These are phyloP conservation scores for Oostethus manadensis DNA, from an alignment of 2,113 vertebrate genomes.

Conservation along the genomic window DNA sequence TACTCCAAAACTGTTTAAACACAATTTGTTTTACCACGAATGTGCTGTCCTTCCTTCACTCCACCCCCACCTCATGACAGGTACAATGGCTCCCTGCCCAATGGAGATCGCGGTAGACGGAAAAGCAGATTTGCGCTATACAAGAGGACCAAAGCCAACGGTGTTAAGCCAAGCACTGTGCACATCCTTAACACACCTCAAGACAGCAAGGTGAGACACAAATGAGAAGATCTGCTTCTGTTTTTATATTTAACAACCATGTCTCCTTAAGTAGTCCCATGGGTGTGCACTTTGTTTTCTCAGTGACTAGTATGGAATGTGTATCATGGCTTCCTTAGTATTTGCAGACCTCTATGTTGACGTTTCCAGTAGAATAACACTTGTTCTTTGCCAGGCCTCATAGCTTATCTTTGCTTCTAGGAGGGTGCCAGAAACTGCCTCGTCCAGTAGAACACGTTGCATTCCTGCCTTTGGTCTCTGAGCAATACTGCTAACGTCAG, in stretches of 20 bases:
- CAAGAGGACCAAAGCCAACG: conserved; percentile 86
- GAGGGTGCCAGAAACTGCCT: conserved; percentile 40
- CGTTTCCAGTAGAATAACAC: conserved; percentile 46
- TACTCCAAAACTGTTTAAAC: conserved; percentile 19
- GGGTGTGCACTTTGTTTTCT: conserved; percentile 1
- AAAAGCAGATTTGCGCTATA: conserved; percentile 97
- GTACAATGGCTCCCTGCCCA: conserved; percentile 96
- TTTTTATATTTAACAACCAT: conserved; percentile 3
- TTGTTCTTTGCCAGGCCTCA: conserved; percentile 26
- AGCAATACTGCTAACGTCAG: conserved; percentile 42
- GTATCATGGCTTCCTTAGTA: conserved; percentile 21
- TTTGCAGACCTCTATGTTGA: conserved; percentile 48
- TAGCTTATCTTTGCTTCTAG: conserved; percentile 26
- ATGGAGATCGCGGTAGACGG: conserved; percentile 88
- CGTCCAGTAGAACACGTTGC: conserved; percentile 45
- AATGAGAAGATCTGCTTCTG: conserved; percentile 2
- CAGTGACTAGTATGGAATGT: conserved; percentile 19
- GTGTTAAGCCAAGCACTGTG: conserved; percentile 91
- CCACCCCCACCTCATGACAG: conserved; percentile 58
- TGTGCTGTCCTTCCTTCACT: conserved; percentile 32
- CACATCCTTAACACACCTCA: conserved; percentile 92
- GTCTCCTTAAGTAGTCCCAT: conserved; percentile 1
- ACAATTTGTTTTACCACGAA: conserved; percentile 9
- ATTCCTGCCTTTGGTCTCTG: conserved; percentile 53
- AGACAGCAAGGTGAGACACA: conserved; percentile 83